Evolutionary conservation across 2,888 invertebrate species (phyloP), one percentile per base, ranked within the genome.

Genomic region (Leptinotarsa haldemani): DNA sequence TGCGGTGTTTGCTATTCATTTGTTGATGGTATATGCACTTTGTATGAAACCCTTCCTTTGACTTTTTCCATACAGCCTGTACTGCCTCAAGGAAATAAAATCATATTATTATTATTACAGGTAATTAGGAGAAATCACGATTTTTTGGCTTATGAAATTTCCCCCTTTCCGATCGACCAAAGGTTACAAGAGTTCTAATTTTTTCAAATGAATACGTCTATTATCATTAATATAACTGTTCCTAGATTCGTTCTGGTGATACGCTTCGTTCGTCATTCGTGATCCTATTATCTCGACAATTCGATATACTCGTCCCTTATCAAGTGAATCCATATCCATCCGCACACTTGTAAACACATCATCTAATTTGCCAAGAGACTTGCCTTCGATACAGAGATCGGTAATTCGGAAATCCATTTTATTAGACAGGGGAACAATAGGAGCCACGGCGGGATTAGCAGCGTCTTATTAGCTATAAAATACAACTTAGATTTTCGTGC

Each of bases 391-490:
- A 74, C 72, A 69, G 74, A 70, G 74, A 81, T 79, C 81, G 77
- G 82, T 83, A 84, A 84, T 85, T 84, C 83, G 82, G 81, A 83
- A 83, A 84, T 85, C 84, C 82, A 82, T 84, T 84, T 83, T 83
- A 81, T 81, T 80, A 82, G 80, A 76, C 70, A 18, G 76, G 73
- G 81, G 82, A 65, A 85, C 84, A 85, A 85, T 85, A 80, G 84
- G 78, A 80, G 77, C 77, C 82, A 82, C 84, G 69, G 65, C 50
- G 52, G 74, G 71, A 71, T 71, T 74, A 71, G 71, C 58, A 83
- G 80, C 84, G 84, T 85, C 85, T 85, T 85, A 86, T 86, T 85
- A 86, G 81, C 83, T 85, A 82, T 83, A 85, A 85, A 86, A 85
- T 84, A 84, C 84, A 82, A 82, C 82, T 83, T 84, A 81, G 83